These are phyloP conservation scores for Macroglossus sobrinus DNA, from an alignment of 2,113 vertebrate genomes.

Conservation along the genomic window DNA sequence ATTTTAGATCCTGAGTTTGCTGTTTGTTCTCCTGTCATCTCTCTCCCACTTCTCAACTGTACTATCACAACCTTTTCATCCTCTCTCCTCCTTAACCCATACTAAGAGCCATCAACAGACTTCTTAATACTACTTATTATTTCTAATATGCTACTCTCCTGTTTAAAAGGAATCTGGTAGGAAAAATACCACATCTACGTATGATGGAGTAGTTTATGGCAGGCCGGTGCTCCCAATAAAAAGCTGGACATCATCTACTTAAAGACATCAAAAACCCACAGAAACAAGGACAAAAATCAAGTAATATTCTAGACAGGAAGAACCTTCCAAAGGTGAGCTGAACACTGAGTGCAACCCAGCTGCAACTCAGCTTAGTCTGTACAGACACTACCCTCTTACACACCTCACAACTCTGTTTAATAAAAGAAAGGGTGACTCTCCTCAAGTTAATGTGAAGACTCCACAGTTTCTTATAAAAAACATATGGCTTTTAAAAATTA, in stretches of 20 bases:
- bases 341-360: neutral
- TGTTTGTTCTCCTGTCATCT: neutral
- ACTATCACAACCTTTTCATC: neutral
- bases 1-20: neutral
- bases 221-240: neutral
- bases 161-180: neutral
- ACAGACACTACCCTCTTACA: neutral
- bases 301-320: neutral
- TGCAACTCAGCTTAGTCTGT: neutral
- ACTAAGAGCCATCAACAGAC: neutral
- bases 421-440: neutral
- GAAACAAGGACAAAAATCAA: neutral
- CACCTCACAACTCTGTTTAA: neutral
- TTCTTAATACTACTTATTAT: neutral
- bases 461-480: neutral
- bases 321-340: neutral
- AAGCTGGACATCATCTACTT: neutral
- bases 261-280: neutral
- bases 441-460: neutral
- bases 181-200: neutral
- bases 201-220: neutral
- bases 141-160: neutral
- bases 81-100: neutral
- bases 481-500: neutral
- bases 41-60: neutral